Conservation (phyloP, 1,140 invertebrate genomes). For the Harlomillsia oculata region DNA sequence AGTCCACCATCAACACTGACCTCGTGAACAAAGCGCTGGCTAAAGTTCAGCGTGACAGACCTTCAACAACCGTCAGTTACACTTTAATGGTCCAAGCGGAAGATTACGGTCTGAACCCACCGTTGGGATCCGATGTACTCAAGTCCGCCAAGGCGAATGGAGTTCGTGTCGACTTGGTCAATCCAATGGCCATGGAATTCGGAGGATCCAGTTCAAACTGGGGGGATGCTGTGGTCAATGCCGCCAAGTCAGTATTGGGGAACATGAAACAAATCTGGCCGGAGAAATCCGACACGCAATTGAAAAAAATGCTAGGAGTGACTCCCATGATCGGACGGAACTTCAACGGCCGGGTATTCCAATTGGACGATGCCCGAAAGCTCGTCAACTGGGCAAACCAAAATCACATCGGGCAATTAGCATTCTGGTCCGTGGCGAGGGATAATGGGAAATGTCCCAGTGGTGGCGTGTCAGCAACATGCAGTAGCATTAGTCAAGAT, state of each 20-base stretch:
- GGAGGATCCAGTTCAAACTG: slow-evolving; percentile 14
- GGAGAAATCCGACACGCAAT: slow-evolving; percentile 24
- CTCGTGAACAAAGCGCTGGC: slow-evolving; percentile 28
- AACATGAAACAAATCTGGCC: slow-evolving; percentile 36
- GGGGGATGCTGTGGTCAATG: slow-evolving; percentile 34
- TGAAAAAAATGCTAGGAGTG: slow-evolving; percentile 35
- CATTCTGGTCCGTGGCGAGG: slow-evolving; percentile 33
- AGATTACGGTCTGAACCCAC: slow-evolving; percentile 33
- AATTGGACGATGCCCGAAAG: slow-evolving; percentile 25
- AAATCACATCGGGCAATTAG: slow-evolving; percentile 33
- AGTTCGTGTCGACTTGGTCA: slow-evolving; percentile 35
- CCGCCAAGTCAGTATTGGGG: slow-evolving; percentile 21
- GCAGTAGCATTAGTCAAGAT: slow-evolving; percentile 24
- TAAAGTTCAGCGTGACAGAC: slow-evolving; percentile 23
- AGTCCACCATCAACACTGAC: slow-evolving; percentile 27
- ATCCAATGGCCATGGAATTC: slow-evolving; percentile 37
- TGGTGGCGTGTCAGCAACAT: slow-evolving; percentile 19
- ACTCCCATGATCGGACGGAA: slow-evolving; percentile 37
- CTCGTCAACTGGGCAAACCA: slow-evolving; percentile 34
- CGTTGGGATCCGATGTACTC: slow-evolving; percentile 29
- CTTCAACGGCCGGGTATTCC: slow-evolving; percentile 35
- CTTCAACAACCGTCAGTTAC: slow-evolving; percentile 25
- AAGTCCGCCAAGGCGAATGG: slow-evolving; percentile 24
- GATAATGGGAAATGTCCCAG: slow-evolving; percentile 29
- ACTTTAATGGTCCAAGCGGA: slow-evolving; percentile 35